Base-by-base conservation (phyloP, 1,140 invertebrate species). In the Bombus picipes region DNA sequence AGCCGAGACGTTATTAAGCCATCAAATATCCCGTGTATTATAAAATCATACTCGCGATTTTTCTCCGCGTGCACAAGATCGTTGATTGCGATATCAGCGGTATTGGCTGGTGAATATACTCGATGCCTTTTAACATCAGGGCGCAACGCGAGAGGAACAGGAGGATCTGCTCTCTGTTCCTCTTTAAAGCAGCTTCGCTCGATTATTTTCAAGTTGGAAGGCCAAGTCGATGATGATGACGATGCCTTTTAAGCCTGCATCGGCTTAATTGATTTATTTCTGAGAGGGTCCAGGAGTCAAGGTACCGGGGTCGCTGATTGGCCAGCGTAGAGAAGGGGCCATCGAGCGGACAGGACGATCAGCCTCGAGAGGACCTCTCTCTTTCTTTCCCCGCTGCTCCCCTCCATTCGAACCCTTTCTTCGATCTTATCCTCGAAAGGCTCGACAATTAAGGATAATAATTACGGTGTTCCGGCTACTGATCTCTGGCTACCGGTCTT, bases 261-360 rank as follows among this genome's bases (percentile, higher is more conserved):
- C 87, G 84, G 89, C 90, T 91, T 91, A 91, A 91, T 91, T 91
- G 90, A 91, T 91, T 91, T 91, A 91, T 90, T 90, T 90, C 90
- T 84, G 84, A 90, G 83, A 88, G 89, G 89, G 88, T 81, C 80
- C 84, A 79, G 37, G 57, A 78, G 71, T 77, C 68, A 85, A 81
- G 80, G 85, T 66, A 88, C 65, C 81, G 77, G 84, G 76, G 47
- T 68, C 70, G 41, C 78, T 81, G 72, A 88, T 89, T 89, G 88
- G 88, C 86, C 65, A 81, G 65, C 75, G 18, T 28, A 62, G 68
- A 41, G 34, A n/a, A 41, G 59, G n/a, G 82, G 34, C n/a, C 53
- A 43, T 8, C 76, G 79, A 77, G 70, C 82, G 34, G 82, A 78
- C 75, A 72, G 82, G 53, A 84, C 75, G 82, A 84, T 84, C 82